Percentiles rank a stretch among this genome's conserved stretches.
Conservation (phyloP, 2,888 invertebrate species). For the Cephus pygmeus region DNA sequence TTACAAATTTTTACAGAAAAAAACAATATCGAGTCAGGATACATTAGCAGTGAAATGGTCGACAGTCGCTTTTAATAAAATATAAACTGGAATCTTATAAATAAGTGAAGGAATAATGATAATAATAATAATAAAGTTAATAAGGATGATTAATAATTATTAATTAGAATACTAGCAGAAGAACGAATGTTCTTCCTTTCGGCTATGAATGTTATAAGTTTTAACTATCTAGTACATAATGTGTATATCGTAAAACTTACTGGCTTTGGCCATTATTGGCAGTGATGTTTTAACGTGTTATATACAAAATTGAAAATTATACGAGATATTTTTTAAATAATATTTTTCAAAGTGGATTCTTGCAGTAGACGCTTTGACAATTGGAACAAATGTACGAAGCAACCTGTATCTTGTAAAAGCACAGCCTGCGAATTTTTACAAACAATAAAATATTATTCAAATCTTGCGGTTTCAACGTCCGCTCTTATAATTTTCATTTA, state of each 20-base stretch:
- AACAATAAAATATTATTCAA: background rate
- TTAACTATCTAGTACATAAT: background rate
- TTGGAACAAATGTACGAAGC: background rate
- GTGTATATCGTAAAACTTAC: background rate
- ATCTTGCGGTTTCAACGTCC: background rate
- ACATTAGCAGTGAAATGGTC: background rate
- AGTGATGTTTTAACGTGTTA: constrained; percentile 1
- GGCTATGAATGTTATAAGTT: background rate
- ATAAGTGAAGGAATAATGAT: background rate
- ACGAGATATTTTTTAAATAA: background rate
- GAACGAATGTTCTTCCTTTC: background rate
- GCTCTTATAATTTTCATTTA: background rate
- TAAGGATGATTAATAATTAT: background rate
- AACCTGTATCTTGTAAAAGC: background rate
- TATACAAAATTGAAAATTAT: background rate
- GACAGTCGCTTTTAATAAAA: background rate
- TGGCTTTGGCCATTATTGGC: constrained; percentile 4
- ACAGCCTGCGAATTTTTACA: background rate
- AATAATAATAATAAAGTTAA: background rate
- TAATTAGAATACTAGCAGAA: background rate
- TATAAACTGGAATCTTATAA: background rate
- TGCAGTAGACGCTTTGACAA: background rate
- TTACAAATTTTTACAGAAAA: background rate
- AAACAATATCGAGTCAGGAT: background rate
- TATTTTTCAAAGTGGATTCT: background rate